Evolutionary conservation across 30 jellyfish, hydroid and myxozoan genomes (phyloP).

Genomic region (Catostylus mosaicus): DNA sequence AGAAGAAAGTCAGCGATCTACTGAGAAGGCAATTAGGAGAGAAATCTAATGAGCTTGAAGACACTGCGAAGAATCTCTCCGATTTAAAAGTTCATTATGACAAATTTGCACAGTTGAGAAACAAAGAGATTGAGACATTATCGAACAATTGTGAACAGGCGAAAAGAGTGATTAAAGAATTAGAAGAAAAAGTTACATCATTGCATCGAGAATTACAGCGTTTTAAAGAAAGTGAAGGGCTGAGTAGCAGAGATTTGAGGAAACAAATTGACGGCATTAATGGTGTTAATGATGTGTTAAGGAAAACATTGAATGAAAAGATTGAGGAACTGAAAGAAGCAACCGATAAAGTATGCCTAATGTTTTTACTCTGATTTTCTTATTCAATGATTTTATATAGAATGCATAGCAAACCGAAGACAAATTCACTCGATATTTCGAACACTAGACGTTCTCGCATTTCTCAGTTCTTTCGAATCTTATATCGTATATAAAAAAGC

Average conservation of each 20-base stretch:
- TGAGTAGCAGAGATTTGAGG: slow-evolving; percentile 4
- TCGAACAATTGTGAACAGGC: slow-evolving; percentile 44
- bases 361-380: too few relatives aligned
- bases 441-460: too few relatives aligned
- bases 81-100: slow-evolving; percentile 70
- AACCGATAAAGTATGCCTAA: slow-evolving; percentile 12
- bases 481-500: too few relatives aligned
- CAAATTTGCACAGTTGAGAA: slow-evolving; percentile 31
- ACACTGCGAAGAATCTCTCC: slow-evolving; percentile 15
- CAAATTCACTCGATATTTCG: too few relatives aligned
- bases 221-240: slow-evolving; percentile 18
- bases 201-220: slow-evolving; percentile 36
- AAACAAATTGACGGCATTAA: slow-evolving; percentile 53
- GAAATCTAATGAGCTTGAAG: slow-evolving; percentile 20
- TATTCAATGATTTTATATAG: too few relatives aligned
- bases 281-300: slow-evolving; percentile 62
- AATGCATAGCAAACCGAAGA: too few relatives aligned
- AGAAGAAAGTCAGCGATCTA: neutral
- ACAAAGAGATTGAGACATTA: slow-evolving; percentile 43
- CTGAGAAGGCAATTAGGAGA: slow-evolving; percentile 34
- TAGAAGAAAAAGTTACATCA: slow-evolving; percentile 47
- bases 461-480: too few relatives aligned
- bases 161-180: slow-evolving; percentile 18
- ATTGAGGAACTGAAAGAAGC: slow-evolving; percentile 35
- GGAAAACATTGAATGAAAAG: slow-evolving; percentile 57